phyloP scores from a whole-genome alignment of 1,140 invertebrate species.

The Pentalonia nigronervosa region DNA sequence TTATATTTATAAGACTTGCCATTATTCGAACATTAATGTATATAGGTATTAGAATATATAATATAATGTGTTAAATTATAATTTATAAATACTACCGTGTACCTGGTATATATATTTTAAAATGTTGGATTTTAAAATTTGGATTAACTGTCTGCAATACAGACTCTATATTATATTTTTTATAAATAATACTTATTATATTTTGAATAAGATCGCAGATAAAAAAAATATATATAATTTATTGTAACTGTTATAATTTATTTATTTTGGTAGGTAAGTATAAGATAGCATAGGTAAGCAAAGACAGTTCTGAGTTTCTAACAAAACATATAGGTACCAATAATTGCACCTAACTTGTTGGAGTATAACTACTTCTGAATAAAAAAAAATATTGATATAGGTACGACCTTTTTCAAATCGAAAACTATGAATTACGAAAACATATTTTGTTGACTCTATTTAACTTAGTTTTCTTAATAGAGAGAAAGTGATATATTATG shows the following conservation, averaged over 20 bases:
- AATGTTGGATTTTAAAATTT: too few species aligned
- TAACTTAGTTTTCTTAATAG: neutral
- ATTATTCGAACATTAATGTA: too few species aligned
- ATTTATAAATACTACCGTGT: too few species aligned
- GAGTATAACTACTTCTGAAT: neutral
- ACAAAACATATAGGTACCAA: neutral
- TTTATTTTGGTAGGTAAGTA: neutral
- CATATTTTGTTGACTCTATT: neutral
- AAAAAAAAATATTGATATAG: neutral
- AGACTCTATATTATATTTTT: too few species aligned
- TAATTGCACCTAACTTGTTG: neutral
- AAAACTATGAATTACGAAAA: neutral
- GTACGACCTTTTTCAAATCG: too few species aligned
- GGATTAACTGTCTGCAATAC: too few species aligned
- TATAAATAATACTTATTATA: too few species aligned
- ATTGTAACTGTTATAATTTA: too few species aligned
- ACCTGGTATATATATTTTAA: too few species aligned
- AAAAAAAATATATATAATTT: neutral
- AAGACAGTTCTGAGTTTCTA: neutral
- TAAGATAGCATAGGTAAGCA: neutral
- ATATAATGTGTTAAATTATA: too few species aligned
- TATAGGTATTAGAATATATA: too few species aligned
- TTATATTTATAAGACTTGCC: too few species aligned
- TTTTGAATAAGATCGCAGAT: neutral
- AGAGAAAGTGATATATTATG: neutral